Evolutionary conservation across 2,113 vertebrate genomes (phyloP), one percentile per base, ranked within the genome.

Genomic region (Gymnorhina tibicen): DNA sequence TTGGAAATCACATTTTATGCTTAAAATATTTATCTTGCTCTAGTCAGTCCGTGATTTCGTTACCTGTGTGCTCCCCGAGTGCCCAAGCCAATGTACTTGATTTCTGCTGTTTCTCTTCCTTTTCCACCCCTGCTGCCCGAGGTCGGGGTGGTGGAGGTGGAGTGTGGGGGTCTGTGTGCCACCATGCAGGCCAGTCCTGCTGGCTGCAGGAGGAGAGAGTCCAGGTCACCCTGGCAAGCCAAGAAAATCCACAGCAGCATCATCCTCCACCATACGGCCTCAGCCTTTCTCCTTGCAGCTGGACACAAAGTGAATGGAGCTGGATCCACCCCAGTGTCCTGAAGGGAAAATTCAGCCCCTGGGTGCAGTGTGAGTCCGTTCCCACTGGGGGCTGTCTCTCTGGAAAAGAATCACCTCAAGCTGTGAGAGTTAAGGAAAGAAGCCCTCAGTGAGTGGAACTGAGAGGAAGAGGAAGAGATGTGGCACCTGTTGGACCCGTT

Each of bases 21-120:
- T 85, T 96, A 77, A 94, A 97, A 94, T 95, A 95, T 91, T 95
- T 94, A 80, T 96, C 94, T 79, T 90, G 37, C 84, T 56, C 78
- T 94, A 53, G 63, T 83, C 87, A 37, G 67, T 1, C 73, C 0
- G 9, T 82, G 91, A 89, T 93, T 81, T 81, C 0, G 9, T 87
- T 91, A 70, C 88, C 69, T 75, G 39, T 10, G 2, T 44, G 44
- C 44, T 55, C 64, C 39, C 87, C 12, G 55, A 0, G 21, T 56
- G 84, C 89, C 49, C 1, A 17, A 75, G 73, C 68, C 4, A 0
- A 0, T 1, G 80, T 5, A 3, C 30, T 59, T 42, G 16, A 23
- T 37, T 46, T 23, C 60, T 78, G 56, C 21, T 27, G 13, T 26
- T 70, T 18, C 15, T 89, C 24, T 44, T 22, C n/a, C 20, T 63